Conservation (phyloP, 2,113 vertebrate genomes). For the Epinephelus moara region DNA sequence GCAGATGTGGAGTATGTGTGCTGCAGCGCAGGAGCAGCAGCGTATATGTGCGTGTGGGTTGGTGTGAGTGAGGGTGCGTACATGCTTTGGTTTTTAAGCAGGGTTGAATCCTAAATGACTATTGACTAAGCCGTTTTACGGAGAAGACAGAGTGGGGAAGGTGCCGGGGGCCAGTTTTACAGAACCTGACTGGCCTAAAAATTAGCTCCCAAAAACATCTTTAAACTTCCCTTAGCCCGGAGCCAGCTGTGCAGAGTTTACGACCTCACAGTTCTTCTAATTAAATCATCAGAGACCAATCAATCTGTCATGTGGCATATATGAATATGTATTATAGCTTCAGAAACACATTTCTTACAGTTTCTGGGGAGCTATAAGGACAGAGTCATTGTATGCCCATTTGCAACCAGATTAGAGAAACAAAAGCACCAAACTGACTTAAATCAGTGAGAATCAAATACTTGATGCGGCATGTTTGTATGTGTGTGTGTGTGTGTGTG, state of each 20-base stretch:
- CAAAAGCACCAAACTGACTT: neutral
- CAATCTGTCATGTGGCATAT: neutral
- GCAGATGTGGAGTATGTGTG: constrained; percentile 24
- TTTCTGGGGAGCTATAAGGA: neutral
- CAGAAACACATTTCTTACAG: neutral
- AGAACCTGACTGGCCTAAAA: constrained; percentile 47
- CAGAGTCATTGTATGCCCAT: constrained; percentile 19
- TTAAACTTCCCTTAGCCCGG: constrained; percentile 2
- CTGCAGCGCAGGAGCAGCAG: neutral
- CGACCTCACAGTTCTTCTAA: constrained; percentile 32
- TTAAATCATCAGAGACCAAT: constrained; percentile 53
- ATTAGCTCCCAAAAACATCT: constrained; percentile 41
- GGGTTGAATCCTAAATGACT: constrained; percentile 53
- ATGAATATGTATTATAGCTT: constrained; percentile 22
- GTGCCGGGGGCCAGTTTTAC: constrained; percentile 43
- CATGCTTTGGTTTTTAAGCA: constrained; percentile 64
- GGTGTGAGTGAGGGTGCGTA: constrained; percentile 1
- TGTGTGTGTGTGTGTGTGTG: constrained; percentile 5
- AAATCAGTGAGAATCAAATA: neutral
- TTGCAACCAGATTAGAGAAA: constrained; percentile 21
- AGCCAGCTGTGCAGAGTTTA: constrained; percentile 20
- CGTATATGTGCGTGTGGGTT: constrained; percentile 24
- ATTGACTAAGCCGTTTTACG: constrained; percentile 54
- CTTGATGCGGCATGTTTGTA: neutral
- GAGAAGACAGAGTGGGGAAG: constrained; percentile 14